A percentile compares a stretch with the other conserved stretches of the same genome.
phyloP scores from a whole-genome alignment of 2,888 invertebrate species.

The Andrena haemorrhoa region DNA sequence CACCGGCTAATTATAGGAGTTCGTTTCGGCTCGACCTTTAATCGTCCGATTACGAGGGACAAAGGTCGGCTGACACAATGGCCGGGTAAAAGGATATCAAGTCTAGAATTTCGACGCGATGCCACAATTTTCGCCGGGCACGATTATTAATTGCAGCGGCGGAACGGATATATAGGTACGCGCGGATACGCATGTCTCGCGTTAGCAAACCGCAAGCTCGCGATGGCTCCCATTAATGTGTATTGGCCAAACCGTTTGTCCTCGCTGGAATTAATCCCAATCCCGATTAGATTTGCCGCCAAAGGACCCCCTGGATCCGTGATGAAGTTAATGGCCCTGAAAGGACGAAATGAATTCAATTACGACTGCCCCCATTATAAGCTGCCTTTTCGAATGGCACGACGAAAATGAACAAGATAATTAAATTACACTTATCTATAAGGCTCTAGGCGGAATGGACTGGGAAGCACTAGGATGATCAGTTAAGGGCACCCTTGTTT shows the following conservation, averaged over 20 bases:
- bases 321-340: neutral
- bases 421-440: too few species aligned
- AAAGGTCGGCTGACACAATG: conserved; percentile 20
- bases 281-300: neutral
- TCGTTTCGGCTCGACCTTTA: conserved; percentile 37
- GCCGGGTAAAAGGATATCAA: conserved; percentile 19
- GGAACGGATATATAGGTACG: neutral
- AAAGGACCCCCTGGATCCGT: neutral
- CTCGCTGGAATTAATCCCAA: neutral
- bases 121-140: neutral
- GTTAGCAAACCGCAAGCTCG: conserved; percentile 28
- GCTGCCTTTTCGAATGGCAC: neutral
- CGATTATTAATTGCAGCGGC: conserved; percentile 21
- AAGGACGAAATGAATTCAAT: conserved; percentile 1
- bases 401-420: neutral
- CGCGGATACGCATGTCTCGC: conserved; percentile 1
- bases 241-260: neutral
- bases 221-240: neutral
- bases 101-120: conserved; percentile 35
- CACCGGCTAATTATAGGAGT: conserved; percentile 39
- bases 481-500: too few species aligned
- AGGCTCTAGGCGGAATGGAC: too few species aligned
- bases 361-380: too few species aligned
- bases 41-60: conserved; percentile 42
- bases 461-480: too few species aligned